Evolutionary conservation across 2,113 vertebrate genomes (phyloP).

Genomic region (Theropithecus gelada): DNA sequence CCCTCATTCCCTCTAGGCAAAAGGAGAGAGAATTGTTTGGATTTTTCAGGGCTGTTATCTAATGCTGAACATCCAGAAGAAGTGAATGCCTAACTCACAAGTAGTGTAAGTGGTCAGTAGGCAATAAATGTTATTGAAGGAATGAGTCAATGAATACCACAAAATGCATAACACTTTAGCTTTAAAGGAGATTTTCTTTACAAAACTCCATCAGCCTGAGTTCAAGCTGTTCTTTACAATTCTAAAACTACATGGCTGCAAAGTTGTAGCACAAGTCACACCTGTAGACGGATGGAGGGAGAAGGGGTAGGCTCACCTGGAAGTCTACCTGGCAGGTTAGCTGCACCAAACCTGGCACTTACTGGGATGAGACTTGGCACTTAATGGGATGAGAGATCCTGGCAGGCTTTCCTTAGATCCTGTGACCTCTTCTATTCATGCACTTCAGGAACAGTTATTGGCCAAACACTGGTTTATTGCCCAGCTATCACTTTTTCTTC

Average conservation of each 20-base stretch:
- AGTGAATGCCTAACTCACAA: background rate
- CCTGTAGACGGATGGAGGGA: background rate
- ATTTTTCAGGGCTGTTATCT: background rate
- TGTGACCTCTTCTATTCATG: background rate
- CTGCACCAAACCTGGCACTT: background rate
- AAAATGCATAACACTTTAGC: background rate
- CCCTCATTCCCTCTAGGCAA: background rate
- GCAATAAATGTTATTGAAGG: background rate
- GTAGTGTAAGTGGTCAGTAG: fast-evolving
- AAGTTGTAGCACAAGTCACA: background rate
- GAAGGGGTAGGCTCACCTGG: background rate
- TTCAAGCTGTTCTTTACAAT: background rate
- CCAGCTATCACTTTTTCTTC: background rate
- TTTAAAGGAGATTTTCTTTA: background rate
- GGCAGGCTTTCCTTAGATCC: background rate
- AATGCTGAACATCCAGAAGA: background rate
- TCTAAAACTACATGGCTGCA: background rate
- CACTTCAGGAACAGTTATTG: background rate
- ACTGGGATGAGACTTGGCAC: background rate
- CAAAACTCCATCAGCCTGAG: background rate
- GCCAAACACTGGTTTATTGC: background rate
- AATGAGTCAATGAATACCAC: background rate
- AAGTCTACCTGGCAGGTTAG: no score
- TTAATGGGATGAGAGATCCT: background rate
- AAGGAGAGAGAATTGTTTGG: background rate